These are phyloP conservation scores for Tenthredo livida DNA, from an alignment of 2,888 invertebrate species.

Conservation along the genomic window DNA sequence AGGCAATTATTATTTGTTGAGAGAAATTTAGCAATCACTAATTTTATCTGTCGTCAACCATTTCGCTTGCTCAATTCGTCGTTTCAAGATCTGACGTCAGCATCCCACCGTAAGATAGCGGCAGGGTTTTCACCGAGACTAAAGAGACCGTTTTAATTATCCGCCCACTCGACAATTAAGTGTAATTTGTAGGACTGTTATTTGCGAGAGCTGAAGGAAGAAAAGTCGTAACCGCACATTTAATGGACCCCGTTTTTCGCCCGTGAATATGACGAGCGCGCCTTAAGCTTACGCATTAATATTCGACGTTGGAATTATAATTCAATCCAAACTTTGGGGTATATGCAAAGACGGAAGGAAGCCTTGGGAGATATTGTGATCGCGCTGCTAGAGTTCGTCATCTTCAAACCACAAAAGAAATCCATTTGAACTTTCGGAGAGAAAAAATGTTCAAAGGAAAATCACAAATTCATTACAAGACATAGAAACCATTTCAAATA, in stretches of 20 bases:
- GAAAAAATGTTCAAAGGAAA: background rate
- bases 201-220: background rate
- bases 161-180: constrained; percentile 33
- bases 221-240: constrained; percentile 23
- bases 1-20: constrained; percentile 8
- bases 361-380: background rate
- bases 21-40: background rate
- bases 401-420: background rate
- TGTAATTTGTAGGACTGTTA: background rate
- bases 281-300: constrained; percentile 10
- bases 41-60: constrained; percentile 21
- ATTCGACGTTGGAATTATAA: background rate
- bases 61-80: background rate
- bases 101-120: background rate
- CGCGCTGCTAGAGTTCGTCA: background rate
- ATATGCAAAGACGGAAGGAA: background rate
- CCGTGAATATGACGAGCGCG: background rate
- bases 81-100: constrained; percentile 39
- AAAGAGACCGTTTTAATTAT: constrained; percentile 44
- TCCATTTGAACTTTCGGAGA: background rate
- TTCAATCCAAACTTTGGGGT: constrained; percentile 9
- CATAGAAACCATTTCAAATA: background rate
- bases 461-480: background rate
- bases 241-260: constrained; percentile 5
- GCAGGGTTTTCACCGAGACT: background rate